Evolutionary conservation across 2,113 vertebrate genomes (phyloP).

Genomic region (Microcebus griseorufus): DNA sequence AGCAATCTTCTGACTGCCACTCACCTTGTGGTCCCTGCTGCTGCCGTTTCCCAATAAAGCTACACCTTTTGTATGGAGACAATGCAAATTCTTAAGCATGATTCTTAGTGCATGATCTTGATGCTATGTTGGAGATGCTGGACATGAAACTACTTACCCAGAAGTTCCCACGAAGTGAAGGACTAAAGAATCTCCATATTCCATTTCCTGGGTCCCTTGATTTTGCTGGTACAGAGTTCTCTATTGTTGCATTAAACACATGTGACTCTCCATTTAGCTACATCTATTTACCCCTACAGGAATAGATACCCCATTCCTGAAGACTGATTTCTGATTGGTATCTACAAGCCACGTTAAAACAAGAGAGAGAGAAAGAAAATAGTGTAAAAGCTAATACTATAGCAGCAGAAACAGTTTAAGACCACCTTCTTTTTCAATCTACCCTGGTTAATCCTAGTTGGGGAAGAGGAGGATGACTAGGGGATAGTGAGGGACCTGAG

Average conservation of each 20-base stretch:
- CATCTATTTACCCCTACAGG: neutral
- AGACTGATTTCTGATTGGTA: neutral
- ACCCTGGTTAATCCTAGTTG: neutral
- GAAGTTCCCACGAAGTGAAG: neutral
- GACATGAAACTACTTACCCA: neutral
- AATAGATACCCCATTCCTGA: neutral
- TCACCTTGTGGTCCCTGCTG: neutral
- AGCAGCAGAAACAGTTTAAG: neutral
- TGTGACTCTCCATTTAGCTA: neutral
- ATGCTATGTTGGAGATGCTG: neutral
- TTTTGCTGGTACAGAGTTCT: neutral
- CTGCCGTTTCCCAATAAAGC: conserved; percentile 5
- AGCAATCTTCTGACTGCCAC: neutral
- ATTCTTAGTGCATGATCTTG: neutral
- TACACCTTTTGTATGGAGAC: conserved; percentile 13
- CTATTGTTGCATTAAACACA: neutral
- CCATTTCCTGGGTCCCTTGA: neutral
- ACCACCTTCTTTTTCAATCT: neutral
- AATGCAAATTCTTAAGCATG: conserved; percentile 24
- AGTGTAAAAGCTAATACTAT: neutral
- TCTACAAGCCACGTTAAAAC: neutral
- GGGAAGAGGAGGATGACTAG: neutral
- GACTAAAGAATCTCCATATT: conserved; percentile 12
- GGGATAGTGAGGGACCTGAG: neutral
- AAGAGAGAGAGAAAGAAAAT: neutral